Conservation (phyloP, 2,113 vertebrate genomes). For the Dolichallabes microphthalmus region DNA sequence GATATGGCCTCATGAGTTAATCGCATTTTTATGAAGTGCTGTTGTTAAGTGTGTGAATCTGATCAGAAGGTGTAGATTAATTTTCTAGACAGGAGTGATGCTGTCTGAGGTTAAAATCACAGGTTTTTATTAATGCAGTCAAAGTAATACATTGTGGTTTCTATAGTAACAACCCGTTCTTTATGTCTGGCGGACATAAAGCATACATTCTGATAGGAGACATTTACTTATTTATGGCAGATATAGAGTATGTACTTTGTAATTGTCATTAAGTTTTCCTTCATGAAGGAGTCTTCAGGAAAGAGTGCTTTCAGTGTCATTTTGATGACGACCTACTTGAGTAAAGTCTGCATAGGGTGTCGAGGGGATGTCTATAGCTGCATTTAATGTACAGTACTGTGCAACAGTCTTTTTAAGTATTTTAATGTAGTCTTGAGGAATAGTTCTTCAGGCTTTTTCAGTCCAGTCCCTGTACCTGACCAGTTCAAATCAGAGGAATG, state of each 20-base stretch:
- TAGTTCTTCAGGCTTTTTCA: no score
- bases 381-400: neutral
- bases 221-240: neutral
- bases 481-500: no score
- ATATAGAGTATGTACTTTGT: neutral
- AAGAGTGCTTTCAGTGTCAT: neutral
- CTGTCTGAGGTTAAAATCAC: neutral
- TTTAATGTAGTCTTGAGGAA: no score
- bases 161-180: neutral
- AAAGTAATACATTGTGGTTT: neutral
- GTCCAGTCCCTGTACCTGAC: no score
- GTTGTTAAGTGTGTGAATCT: neutral
- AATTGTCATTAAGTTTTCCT: neutral
- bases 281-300: neutral
- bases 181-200: neutral
- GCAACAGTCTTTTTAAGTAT: no score
- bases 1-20: neutral
- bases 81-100: neutral
- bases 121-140: neutral
- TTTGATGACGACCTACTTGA: neutral
- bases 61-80: neutral
- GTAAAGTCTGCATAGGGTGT: neutral
- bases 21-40: neutral
- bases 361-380: neutral
- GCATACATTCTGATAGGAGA: neutral